Conservation (phyloP, 1,140 invertebrate species). For the Pantala flavescens region DNA sequence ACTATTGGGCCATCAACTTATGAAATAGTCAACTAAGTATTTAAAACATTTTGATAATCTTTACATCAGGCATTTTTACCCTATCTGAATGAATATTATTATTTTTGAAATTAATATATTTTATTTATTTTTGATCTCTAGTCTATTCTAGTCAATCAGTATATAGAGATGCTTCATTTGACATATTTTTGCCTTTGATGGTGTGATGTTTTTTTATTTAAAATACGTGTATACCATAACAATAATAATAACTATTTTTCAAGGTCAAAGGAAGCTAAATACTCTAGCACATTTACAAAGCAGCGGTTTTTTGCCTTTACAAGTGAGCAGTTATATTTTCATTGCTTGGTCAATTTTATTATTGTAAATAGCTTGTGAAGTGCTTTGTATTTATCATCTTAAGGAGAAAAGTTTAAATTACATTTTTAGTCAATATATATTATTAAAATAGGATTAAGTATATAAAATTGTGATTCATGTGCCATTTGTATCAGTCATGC, state of each 20-base stretch:
- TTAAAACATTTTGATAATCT: conserved; percentile 13
- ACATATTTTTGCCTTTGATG: background rate
- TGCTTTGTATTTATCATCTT: background rate
- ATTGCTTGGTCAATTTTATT: background rate
- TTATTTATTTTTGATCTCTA: background rate
- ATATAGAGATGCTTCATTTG: background rate
- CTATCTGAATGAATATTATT: background rate
- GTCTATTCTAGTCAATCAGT: background rate
- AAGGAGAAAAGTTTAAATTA: too few species aligned
- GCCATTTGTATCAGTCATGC: background rate
- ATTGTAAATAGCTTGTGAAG: background rate
- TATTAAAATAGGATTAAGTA: background rate
- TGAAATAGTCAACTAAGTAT: background rate
- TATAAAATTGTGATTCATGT: background rate
- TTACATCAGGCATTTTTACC: background rate
- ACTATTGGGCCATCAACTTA: background rate
- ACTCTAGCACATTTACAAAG: background rate
- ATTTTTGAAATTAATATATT: background rate
- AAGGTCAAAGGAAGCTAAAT: background rate
- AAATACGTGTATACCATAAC: background rate
- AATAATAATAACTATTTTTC: background rate
- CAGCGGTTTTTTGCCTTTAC: background rate
- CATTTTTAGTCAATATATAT: background rate
- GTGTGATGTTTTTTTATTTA: background rate
- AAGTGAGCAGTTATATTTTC: background rate